Base-by-base conservation (phyloP, 1,140 invertebrate genomes). In the Panulirus ornatus region DNA sequence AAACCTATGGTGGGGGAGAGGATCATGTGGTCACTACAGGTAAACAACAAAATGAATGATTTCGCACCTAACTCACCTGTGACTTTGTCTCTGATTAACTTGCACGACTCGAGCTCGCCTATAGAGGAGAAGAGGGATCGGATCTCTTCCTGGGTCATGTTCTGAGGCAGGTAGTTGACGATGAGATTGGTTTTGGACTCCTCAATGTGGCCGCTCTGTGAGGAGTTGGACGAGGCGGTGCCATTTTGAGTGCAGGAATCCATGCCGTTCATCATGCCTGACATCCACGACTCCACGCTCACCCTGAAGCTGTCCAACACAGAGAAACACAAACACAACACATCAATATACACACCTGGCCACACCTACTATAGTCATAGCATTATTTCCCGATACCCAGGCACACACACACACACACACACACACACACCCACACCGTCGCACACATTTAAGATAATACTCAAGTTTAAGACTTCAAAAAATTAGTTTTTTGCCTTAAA, bases 81-180 rank as follows among this genome's bases (percentile, higher is more conserved):
- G 70, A 98, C 97, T 96, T 99, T 99, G 94, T 99, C 99, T 91
- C 98, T 95, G 93, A 99, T 99, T 87, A 99, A 95, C 95, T 99
- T 99, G 95, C 99, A 99, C 93, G 98, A 99, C 94, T 99, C 99
- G 79, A 99, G 98, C 94, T 99, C 98, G 70, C 99, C 99, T 93
- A 99, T 99, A 93, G 97, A 98, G 27, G 98, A 97, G 94, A 99
- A 99, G 73, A 99, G 95, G 73, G 98, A 98, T 88, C 98, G 95
- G 91, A 99, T 99, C 94, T 99, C 99, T 94, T 99, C 99, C 94
- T 99, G 99, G 40, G 98, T 99, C 99, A 99, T 99, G 85, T 97
- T 99, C 95, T 99, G 99, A 75, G 99, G 99, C 93, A 99, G 95
- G 94, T 99, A 99, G 94, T 99, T 99, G 92, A 99, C 99, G 94